Evolutionary conservation across 1,140 invertebrate genomes (phyloP).

Genomic region (Musca vetustissima): DNA sequence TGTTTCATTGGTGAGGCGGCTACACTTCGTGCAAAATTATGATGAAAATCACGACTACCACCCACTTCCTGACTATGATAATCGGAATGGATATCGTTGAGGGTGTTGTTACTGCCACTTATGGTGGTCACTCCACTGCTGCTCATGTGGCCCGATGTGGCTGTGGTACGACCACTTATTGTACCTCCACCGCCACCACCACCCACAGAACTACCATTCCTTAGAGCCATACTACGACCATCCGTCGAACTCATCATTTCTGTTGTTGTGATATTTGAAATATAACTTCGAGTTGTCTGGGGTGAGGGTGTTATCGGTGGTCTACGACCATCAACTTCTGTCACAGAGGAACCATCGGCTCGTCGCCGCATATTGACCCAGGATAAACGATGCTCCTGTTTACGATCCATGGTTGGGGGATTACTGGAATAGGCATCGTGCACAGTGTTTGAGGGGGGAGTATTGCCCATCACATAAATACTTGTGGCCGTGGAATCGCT

Average conservation of each 20-base stretch:
- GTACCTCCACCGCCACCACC: slow-evolving; percentile 36
- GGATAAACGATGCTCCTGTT: slow-evolving; percentile 48
- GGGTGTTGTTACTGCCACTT: slow-evolving; percentile 50
- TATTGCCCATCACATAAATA: slow-evolving; percentile 46
- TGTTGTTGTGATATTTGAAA: slow-evolving; percentile 43
- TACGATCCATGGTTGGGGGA: slow-evolving; percentile 42
- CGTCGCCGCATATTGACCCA: slow-evolving; percentile 51
- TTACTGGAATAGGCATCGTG: slow-evolving; percentile 12
- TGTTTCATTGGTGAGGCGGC: slow-evolving; percentile 37
- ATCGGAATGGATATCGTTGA: slow-evolving; percentile 43
- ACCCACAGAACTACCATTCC: neutral
- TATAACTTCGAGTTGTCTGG: slow-evolving; percentile 50
- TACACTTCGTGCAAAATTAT: slow-evolving; percentile 15
- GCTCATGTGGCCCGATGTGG: slow-evolving; percentile 49
- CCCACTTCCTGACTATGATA: slow-evolving; percentile 37
- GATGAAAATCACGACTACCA: slow-evolving; percentile 25
- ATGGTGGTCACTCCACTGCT: slow-evolving; percentile 50
- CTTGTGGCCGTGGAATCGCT: slow-evolving; percentile 38
- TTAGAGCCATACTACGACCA: slow-evolving; percentile 1
- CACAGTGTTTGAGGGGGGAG: neutral
- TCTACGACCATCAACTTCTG: slow-evolving; percentile 4
- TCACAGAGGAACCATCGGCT: slow-evolving; percentile 31
- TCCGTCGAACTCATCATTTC: neutral
- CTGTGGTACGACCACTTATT: slow-evolving; percentile 45
- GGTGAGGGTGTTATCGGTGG: slow-evolving; percentile 45